phyloP scores from a whole-genome alignment of 2,888 invertebrate species.

The Spodoptera exigua region DNA sequence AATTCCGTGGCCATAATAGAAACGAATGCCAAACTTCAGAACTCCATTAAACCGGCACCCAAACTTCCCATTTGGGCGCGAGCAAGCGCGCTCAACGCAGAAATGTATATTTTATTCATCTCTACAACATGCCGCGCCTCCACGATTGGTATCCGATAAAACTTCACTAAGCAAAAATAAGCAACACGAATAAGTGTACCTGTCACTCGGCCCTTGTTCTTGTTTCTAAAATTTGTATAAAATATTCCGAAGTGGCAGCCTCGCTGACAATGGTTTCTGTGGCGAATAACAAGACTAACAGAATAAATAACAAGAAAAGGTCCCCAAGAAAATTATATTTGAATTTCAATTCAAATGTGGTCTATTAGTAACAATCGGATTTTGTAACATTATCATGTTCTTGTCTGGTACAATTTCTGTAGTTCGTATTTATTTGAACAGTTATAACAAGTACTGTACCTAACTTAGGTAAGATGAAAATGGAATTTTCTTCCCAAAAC shows the following conservation, averaged over 20 bases:
- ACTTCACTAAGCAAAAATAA: slow-evolving; percentile 85
- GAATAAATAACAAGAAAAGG: slow-evolving; percentile 69
- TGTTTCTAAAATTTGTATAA: slow-evolving; percentile 89
- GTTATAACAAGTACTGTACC: too few species aligned
- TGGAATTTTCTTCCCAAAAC: background rate
- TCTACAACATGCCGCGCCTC: slow-evolving; percentile 80
- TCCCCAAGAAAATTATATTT: slow-evolving; percentile 64
- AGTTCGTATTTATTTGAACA: too few species aligned
- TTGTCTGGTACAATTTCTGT: background rate
- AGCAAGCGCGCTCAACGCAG: slow-evolving; percentile 78
- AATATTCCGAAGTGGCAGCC: slow-evolving; percentile 84
- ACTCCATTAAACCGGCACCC: slow-evolving; percentile 83
- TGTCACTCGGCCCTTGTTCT: slow-evolving; percentile 87
- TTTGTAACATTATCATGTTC: slow-evolving; percentile 12
- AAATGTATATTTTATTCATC: slow-evolving; percentile 87
- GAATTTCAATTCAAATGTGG: slow-evolving; percentile 65
- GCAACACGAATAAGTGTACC: slow-evolving; percentile 86
- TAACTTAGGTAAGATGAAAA: too few species aligned
- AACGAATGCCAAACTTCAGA: slow-evolving; percentile 84
- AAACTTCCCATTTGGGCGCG: slow-evolving; percentile 82
- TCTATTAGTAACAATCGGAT: slow-evolving; percentile 51
- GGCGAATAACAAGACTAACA: slow-evolving; percentile 75
- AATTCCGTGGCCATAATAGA: slow-evolving; percentile 82
- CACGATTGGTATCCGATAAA: slow-evolving; percentile 85
- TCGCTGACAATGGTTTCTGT: slow-evolving; percentile 79